Conservation (phyloP, 1,140 invertebrate species). For the Diuraphis noxia region DNA sequence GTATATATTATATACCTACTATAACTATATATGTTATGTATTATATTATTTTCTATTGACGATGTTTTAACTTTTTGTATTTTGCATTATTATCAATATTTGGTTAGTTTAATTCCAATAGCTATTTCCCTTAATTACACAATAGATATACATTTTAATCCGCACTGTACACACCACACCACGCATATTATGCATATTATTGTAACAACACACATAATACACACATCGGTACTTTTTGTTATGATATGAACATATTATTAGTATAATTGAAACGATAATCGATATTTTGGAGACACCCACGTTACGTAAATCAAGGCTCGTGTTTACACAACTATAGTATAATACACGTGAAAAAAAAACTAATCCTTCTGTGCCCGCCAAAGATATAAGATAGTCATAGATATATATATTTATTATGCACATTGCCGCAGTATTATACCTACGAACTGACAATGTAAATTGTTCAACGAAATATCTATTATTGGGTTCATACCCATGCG, state of each 20-base stretch:
- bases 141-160: slow-evolving; percentile 1
- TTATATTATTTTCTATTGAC: neutral
- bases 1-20: no score
- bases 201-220: neutral
- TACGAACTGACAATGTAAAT: neutral
- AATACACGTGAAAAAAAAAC: neutral
- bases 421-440: no score
- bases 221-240: neutral
- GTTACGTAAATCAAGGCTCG: neutral
- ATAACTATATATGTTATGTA: no score
- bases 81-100: neutral
- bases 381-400: no score
- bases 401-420: neutral
- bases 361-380: neutral
- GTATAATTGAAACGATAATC: neutral
- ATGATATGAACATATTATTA: neutral
- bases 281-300: slow-evolving; percentile 15
- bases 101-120: neutral
- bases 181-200: no score
- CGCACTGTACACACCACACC: no score
- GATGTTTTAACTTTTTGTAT: neutral
- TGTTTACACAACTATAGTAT: slow-evolving; percentile 3
- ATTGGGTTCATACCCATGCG: neutral
- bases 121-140: neutral
- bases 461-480: neutral